phyloP scores from a whole-genome alignment of 2,797 vertebrate genomes.

The Mycteria americana region DNA sequence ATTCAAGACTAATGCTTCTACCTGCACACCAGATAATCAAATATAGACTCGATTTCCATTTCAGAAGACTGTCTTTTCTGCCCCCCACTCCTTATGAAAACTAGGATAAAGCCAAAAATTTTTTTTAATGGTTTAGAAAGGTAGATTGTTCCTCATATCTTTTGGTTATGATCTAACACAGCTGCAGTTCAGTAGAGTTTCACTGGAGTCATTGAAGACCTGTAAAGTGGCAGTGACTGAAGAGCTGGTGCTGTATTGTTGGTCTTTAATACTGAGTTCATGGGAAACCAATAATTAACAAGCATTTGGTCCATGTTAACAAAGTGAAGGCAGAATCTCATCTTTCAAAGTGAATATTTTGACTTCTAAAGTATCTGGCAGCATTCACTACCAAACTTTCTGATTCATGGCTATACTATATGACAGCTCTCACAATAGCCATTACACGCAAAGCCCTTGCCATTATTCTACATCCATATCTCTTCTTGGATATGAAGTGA shows the following conservation, averaged over 20 bases:
- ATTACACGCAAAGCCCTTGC: conserved; percentile 12
- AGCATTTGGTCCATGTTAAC: background rate
- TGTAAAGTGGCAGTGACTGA: background rate
- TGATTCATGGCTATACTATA: background rate
- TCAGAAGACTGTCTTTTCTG: background rate
- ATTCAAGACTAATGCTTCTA: background rate
- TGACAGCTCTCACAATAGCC: conserved; percentile 20
- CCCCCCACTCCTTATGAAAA: background rate
- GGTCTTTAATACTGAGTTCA: background rate
- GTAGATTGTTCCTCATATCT: background rate
- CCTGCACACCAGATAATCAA: background rate
- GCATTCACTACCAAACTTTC: background rate
- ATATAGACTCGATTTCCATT: background rate
- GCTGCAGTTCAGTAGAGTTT: background rate
- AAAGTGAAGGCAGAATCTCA: background rate
- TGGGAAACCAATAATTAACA: background rate
- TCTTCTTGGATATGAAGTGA: conserved; percentile 28
- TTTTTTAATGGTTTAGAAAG: background rate
- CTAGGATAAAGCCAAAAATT: background rate
- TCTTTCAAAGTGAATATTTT: background rate
- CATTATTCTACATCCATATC: background rate
- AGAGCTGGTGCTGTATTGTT: background rate
- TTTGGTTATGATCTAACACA: background rate
- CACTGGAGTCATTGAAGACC: background rate
- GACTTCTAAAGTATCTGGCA: background rate